A percentile compares a stretch with the other conserved stretches of the same genome.
These are phyloP conservation scores for Hassar affinis DNA, from an alignment of 2,113 vertebrate species.

Conservation along the genomic window DNA sequence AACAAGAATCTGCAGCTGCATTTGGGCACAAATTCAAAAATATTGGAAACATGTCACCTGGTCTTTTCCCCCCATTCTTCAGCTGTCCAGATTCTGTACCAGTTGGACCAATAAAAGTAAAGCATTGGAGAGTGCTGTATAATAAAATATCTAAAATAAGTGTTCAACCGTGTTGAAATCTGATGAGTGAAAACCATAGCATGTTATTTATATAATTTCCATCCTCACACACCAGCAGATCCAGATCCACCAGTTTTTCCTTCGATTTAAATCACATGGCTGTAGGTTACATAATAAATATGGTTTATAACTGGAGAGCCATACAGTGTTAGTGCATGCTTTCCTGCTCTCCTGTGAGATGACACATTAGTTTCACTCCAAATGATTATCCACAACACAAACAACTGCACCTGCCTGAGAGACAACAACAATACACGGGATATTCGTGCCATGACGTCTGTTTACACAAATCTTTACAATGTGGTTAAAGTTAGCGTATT, in stretches of 20 bases:
- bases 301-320: background rate
- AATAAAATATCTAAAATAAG: background rate
- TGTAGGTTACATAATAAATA: background rate
- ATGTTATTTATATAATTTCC: background rate
- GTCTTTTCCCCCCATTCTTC: background rate
- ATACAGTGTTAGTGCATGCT: background rate
- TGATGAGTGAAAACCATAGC: background rate
- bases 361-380: constrained; percentile 20
- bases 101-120: background rate
- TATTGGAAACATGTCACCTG: background rate
- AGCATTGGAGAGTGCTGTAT: background rate
- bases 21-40: background rate
- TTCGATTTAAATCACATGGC: background rate
- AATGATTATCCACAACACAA: constrained; percentile 11
- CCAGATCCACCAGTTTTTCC: background rate
- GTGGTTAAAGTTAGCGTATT: background rate
- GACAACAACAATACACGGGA: background rate
- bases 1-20: background rate
- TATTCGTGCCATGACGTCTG: background rate
- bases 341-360: constrained; percentile 26
- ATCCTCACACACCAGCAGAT: background rate
- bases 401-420: background rate
- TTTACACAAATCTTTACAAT: background rate
- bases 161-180: background rate
- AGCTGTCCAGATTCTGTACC: background rate